Conservation (phyloP, 2,113 vertebrate genomes). For the Cololabis saira region DNA sequence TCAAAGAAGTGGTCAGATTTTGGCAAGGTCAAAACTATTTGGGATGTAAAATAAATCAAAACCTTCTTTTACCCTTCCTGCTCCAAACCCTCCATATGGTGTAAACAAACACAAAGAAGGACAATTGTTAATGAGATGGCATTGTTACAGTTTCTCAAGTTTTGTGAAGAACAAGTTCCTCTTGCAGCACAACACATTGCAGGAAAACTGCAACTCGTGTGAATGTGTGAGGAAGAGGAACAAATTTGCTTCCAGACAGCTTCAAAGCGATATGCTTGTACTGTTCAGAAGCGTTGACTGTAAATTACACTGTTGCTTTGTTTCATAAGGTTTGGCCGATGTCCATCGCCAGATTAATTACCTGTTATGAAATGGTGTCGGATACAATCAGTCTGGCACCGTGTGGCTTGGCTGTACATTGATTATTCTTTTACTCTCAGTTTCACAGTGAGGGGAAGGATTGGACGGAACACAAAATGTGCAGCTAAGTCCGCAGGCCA, state of each 20-base stretch:
- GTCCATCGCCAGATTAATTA: slow-evolving; percentile 24
- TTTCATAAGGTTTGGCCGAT: slow-evolving; percentile 4
- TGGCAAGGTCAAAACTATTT: slow-evolving; percentile 64
- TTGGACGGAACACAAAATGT: background rate
- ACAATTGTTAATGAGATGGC: slow-evolving; percentile 60
- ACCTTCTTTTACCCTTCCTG: slow-evolving; percentile 46
- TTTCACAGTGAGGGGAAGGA: background rate
- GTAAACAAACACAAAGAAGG: slow-evolving; percentile 64
- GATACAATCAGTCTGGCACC: background rate
- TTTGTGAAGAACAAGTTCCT: slow-evolving; percentile 25
- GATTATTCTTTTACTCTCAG: background rate
- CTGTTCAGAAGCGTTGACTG: background rate
- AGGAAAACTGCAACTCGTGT: slow-evolving; percentile 32
- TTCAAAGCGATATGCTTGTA: background rate
- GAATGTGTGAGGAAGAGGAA: slow-evolving; percentile 33
- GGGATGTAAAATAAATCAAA: slow-evolving; percentile 45
- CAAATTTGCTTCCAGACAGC: slow-evolving; percentile 6
- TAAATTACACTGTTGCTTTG: slow-evolving; percentile 5
- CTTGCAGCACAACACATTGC: slow-evolving; percentile 29
- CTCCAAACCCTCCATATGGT: slow-evolving; percentile 62
- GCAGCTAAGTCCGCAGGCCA: background rate
- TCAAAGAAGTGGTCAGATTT: slow-evolving; percentile 29
- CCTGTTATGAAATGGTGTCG: slow-evolving; percentile 13
- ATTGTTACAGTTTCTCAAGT: slow-evolving; percentile 49
- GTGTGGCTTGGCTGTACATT: background rate